phyloP scores from a whole-genome alignment of 2,113 vertebrate genomes.

The Tachysurus fulvidraco region DNA sequence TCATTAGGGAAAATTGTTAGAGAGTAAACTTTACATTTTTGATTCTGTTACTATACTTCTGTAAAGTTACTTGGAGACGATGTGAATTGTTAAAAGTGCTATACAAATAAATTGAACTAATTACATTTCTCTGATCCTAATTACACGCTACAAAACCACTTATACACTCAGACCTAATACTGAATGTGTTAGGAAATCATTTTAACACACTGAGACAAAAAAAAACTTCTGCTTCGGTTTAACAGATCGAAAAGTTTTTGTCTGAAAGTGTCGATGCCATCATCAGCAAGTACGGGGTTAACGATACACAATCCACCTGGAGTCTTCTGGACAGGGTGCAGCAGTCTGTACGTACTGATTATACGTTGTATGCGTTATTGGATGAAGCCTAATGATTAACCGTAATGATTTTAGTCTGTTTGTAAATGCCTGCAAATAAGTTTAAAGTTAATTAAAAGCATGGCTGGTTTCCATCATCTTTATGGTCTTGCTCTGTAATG shows the following conservation, averaged over 20 bases:
- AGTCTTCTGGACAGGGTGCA: conserved; percentile 66
- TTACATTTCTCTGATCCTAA: background rate
- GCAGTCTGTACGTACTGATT: conserved; percentile 56
- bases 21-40: too few species aligned
- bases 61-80: too few species aligned
- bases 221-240: background rate
- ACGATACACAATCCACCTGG: background rate
- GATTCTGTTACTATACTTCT: too few species aligned
- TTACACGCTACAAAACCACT: background rate
- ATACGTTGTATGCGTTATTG: background rate
- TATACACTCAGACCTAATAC: background rate
- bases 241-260: conserved; percentile 56
- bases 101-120: background rate
- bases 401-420: conserved; percentile 6
- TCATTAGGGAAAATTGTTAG: too few species aligned
- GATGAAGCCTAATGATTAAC: conserved; percentile 20
- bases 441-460: conserved; percentile 27
- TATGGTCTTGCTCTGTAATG: conserved; percentile 1
- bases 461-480: conserved; percentile 24
- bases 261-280: conserved; percentile 20
- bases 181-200: background rate
- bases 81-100: too few species aligned
- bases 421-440: conserved; percentile 4
- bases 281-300: conserved; percentile 51
- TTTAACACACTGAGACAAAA: background rate